A percentile compares a stretch with the other conserved stretches of the same genome.
Conservation (phyloP, 1,140 invertebrate species). For the Luehdorfia chinensis region DNA sequence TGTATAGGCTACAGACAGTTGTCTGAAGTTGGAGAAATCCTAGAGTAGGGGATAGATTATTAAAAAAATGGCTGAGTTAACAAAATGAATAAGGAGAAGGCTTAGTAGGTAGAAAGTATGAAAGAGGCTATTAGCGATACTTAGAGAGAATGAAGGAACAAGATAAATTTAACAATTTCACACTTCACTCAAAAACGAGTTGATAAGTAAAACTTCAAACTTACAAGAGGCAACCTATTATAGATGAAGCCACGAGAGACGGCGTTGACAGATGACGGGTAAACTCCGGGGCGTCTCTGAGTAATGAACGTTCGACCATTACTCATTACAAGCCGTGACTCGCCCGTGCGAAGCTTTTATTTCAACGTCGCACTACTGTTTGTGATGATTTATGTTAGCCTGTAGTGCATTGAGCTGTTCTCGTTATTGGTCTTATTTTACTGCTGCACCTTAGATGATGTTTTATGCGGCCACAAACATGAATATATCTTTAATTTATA, state of each 20-base stretch:
- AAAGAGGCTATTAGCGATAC: too few species aligned
- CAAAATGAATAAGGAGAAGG: too few species aligned
- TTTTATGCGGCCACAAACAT: too few species aligned
- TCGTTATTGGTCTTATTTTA: conserved; percentile 4
- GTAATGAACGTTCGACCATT: conserved; percentile 52
- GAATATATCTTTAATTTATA: too few species aligned
- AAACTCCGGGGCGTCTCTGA: conserved; percentile 48
- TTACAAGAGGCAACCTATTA: conserved; percentile 26
- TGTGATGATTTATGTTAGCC: conserved; percentile 33
- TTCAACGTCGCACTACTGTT: conserved; percentile 36
- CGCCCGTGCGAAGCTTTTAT: conserved; percentile 28
- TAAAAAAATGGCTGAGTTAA: too few species aligned
- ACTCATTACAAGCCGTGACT: conserved; percentile 56
- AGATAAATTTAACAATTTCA: conserved; percentile 34
- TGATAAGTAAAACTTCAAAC: conserved; percentile 27
- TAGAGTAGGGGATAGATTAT: too few species aligned
- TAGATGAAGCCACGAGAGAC: conserved; percentile 31
- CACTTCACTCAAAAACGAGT: conserved; percentile 25
- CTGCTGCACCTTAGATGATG: too few species aligned
- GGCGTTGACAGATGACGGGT: conserved; percentile 54
- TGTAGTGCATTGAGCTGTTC: conserved; percentile 12
- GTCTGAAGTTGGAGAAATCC: too few species aligned
- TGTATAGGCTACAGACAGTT: too few species aligned
- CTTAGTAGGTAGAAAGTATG: too few species aligned
- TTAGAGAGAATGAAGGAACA: too few species aligned